Evolutionary conservation across 2,888 invertebrate genomes (phyloP).

Genomic region (Mythimna vitellina): DNA sequence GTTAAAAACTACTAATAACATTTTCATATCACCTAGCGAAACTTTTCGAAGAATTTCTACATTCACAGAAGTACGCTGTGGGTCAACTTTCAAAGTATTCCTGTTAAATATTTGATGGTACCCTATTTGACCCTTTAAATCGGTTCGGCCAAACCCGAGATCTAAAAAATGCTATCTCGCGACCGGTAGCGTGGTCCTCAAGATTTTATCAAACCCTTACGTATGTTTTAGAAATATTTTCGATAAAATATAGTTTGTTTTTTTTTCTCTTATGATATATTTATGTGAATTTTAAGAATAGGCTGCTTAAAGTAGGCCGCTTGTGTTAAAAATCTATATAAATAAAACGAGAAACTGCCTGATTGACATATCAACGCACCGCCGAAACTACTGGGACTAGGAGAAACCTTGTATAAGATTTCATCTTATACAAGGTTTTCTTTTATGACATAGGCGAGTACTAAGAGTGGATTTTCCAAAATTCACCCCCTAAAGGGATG

Average conservation of each 20-base stretch:
- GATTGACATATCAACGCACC: too few relatives aligned
- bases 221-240: slow-evolving; percentile 35
- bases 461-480: too few relatives aligned
- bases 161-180: slow-evolving; percentile 45
- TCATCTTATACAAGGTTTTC: too few relatives aligned
- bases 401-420: too few relatives aligned
- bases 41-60: slow-evolving; percentile 19
- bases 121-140: slow-evolving; percentile 62
- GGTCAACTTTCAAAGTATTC: slow-evolving; percentile 41
- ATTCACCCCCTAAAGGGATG: too few relatives aligned
- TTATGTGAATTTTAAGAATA: slow-evolving; percentile 1
- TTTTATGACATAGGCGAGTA: too few relatives aligned
- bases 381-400: too few relatives aligned
- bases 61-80: slow-evolving; percentile 24
- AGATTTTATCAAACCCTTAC: slow-evolving; percentile 47
- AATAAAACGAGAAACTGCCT: too few relatives aligned
- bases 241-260: slow-evolving; percentile 12
- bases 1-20: too few relatives aligned
- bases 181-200: slow-evolving; percentile 30
- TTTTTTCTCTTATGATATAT: slow-evolving; percentile 2
- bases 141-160: slow-evolving; percentile 35
- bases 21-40: slow-evolving; percentile 9
- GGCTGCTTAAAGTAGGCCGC: not conserved
- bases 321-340: not conserved
- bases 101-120: slow-evolving; percentile 57